Conservation (phyloP, 2,888 invertebrate genomes). For the Stictocephala bisonia region DNA sequence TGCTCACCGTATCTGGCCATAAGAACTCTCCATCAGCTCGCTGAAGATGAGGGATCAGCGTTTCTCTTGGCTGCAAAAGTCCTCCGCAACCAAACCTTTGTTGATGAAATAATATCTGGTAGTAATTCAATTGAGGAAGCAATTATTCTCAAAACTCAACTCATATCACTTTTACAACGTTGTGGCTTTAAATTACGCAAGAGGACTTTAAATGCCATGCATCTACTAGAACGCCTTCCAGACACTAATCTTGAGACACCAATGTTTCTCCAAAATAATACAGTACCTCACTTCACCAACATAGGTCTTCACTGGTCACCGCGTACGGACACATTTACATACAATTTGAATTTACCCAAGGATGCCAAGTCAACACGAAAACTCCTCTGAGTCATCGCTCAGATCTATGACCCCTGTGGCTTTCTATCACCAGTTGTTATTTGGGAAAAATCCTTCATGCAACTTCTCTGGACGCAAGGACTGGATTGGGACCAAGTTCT, state of each 20-base stretch:
- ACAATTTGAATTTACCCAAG: slow-evolving; percentile 8
- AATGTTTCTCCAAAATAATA: neutral
- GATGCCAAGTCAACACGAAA: neutral
- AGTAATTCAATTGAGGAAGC: too few relatives aligned
- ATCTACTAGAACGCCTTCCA: neutral
- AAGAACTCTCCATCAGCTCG: too few relatives aligned
- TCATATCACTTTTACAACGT: too few relatives aligned
- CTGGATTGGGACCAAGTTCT: slow-evolving; percentile 41
- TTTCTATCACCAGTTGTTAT: slow-evolving; percentile 29
- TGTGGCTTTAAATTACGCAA: too few relatives aligned
- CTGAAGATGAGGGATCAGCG: too few relatives aligned
- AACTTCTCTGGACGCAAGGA: slow-evolving; percentile 26
- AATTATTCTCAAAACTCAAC: too few relatives aligned
- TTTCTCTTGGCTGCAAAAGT: too few relatives aligned
- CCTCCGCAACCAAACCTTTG: too few relatives aligned
- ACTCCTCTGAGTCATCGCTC: slow-evolving; percentile 19
- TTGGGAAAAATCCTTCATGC: slow-evolving; percentile 45
- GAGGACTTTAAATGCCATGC: too few relatives aligned
- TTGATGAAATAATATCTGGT: too few relatives aligned
- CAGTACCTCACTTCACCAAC: slow-evolving; percentile 8
- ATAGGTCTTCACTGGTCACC: slow-evolving; percentile 33
- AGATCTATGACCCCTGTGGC: slow-evolving; percentile 36
- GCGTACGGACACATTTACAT: slow-evolving; percentile 7
- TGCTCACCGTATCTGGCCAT: too few relatives aligned
- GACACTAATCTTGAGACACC: neutral